phyloP scores from a whole-genome alignment of 2,113 vertebrate species.

The Noturus placidus region DNA sequence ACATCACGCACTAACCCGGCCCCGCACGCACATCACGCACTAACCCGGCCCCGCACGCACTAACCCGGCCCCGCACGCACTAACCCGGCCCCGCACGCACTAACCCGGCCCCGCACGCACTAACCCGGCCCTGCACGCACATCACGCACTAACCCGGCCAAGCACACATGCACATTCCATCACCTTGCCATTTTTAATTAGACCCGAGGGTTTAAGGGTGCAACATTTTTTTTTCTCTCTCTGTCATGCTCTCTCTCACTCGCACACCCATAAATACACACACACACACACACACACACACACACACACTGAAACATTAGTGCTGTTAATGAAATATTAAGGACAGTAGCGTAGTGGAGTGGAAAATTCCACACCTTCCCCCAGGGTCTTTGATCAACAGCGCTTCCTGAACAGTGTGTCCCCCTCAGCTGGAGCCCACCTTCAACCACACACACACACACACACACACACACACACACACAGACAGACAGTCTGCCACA shows the following conservation, averaged over 20 bases:
- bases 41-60: not conserved
- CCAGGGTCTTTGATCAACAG: not conserved
- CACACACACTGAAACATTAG: constrained; percentile 2
- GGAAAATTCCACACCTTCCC: not conserved
- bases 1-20: too few species aligned
- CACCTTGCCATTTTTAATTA: constrained; percentile 32
- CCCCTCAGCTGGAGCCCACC: constrained; percentile 13
- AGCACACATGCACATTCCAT: constrained; percentile 13
- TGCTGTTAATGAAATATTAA: constrained; percentile 12
- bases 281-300: not conserved
- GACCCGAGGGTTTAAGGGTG: constrained; percentile 4
- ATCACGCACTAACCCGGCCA: not conserved
- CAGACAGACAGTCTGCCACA: constrained; percentile 40
- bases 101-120: not conserved
- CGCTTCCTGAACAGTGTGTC: constrained; percentile 9
- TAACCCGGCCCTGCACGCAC: too few species aligned
- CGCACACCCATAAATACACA: not conserved
- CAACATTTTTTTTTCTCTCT: not conserved
- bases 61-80: not conserved
- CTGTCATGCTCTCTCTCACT: not conserved
- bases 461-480: constrained; percentile 40
- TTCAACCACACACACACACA: not conserved
- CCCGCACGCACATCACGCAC: not conserved
- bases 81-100: not conserved
- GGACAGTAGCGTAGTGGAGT: not conserved